Percentiles rank a stretch among this genome's conserved stretches.
phyloP scores from a whole-genome alignment of 2,113 vertebrate genomes.

The Xerus inauris region DNA sequence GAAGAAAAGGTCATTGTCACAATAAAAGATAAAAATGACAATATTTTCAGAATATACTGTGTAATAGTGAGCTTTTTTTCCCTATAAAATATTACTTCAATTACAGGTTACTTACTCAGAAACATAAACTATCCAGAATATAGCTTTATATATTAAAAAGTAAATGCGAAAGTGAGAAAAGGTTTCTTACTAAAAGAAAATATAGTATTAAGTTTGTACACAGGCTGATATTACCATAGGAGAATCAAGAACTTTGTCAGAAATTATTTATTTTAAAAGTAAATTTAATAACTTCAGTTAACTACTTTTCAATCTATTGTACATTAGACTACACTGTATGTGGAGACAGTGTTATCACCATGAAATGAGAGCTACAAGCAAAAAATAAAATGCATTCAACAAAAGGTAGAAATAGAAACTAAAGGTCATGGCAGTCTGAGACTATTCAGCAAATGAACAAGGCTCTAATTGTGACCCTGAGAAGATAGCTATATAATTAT shows the following conservation, averaged over 20 bases:
- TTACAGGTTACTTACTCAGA: conserved; percentile 24
- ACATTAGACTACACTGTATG: not conserved
- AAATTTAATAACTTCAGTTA: conserved; percentile 25
- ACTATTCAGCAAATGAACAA: not conserved
- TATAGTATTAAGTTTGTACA: not conserved
- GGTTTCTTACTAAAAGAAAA: conserved; percentile 23
- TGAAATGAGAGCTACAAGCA: not conserved
- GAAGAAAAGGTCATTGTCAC: conserved; percentile 33
- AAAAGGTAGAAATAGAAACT: conserved; percentile 33
- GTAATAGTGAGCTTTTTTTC: not conserved
- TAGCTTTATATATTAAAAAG: not conserved
- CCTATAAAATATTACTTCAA: conserved; percentile 31
- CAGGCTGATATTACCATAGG: not conserved
- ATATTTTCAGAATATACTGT: conserved; percentile 19
- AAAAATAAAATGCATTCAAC: conserved; percentile 9
- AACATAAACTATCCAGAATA: conserved; percentile 24
- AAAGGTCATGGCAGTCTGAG: not conserved
- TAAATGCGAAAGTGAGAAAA: conserved; percentile 38
- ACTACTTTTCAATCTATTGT: not conserved
- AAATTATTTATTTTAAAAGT: conserved; percentile 55
- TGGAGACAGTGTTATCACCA: not conserved
- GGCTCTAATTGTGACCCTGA: not conserved
- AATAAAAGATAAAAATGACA: conserved; percentile 3
- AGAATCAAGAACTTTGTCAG: conserved; percentile 12
- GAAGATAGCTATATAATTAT: not conserved